Evolutionary conservation across 2,797 vertebrate genomes (phyloP).

Genomic region (Macropus fuliginosus): DNA sequence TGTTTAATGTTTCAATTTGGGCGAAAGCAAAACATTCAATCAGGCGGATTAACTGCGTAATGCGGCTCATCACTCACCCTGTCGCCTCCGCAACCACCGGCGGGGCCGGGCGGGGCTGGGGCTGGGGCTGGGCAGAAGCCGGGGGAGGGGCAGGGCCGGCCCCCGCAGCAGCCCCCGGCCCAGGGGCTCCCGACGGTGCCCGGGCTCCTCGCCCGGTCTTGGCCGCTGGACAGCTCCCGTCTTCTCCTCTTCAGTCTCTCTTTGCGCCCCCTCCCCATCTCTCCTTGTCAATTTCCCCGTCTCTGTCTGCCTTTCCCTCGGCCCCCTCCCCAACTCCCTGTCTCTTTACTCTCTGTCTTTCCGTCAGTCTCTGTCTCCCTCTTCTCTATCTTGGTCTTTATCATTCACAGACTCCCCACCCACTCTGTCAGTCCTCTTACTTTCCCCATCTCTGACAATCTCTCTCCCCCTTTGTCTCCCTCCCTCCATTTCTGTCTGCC

Average conservation of each 20-base stretch:
- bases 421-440: not conserved
- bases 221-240: not conserved
- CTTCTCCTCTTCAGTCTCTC: not conserved
- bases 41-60: constrained; percentile 99
- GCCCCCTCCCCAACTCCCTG: not conserved
- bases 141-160: constrained; percentile 53
- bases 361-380: not conserved
- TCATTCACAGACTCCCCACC: not conserved
- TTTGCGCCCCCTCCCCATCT: not conserved
- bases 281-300: not conserved
- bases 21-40: constrained; percentile 99
- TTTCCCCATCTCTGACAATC: not conserved
- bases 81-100: constrained; percentile 92
- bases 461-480: not conserved
- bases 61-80: constrained; percentile 99
- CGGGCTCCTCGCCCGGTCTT: constrained; percentile 1
- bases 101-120: constrained; percentile 69
- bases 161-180: constrained; percentile 3
- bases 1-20: constrained; percentile 99
- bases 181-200: not conserved
- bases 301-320: not conserved
- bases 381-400: not conserved
- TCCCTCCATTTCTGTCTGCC: not conserved
- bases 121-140: constrained; percentile 44
- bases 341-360: not conserved